Conservation (phyloP, 1,140 invertebrate species). For the Parapsyche elsis region DNA sequence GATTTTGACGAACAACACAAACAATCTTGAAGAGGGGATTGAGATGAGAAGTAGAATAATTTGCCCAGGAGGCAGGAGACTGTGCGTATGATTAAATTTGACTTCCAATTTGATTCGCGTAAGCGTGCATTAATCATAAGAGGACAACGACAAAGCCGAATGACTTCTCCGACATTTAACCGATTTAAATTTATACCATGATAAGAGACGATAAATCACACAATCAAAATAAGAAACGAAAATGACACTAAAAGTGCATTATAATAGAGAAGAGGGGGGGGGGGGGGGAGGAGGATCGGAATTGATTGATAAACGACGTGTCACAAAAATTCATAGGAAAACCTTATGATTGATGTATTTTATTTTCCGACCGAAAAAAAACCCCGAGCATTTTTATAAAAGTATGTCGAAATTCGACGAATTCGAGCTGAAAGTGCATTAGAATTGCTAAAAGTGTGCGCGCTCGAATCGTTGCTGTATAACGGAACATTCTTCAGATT, state of each 20-base stretch:
- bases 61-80: neutral
- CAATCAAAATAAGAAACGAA: neutral
- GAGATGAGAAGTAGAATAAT: neutral
- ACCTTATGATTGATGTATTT: slow-evolving; percentile 8
- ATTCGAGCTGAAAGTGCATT: slow-evolving; percentile 1
- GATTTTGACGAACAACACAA: slow-evolving; percentile 1
- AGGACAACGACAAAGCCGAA: neutral
- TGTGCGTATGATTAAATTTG: neutral
- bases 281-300: neutral
- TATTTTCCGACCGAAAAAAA: neutral
- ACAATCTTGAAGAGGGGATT: neutral
- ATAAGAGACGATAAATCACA: neutral
- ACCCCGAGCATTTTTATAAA: neutral
- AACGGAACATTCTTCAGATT: slow-evolving; percentile 22
- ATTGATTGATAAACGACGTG: slow-evolving; percentile 17
- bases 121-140: neutral
- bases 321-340: slow-evolving; percentile 10
- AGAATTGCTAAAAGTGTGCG: slow-evolving; percentile 18
- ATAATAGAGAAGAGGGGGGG: neutral
- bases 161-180: neutral
- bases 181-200: neutral
- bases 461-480: neutral
- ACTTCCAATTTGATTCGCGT: neutral
- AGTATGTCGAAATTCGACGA: slow-evolving; percentile 3
- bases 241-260: neutral